Evolutionary conservation across 2,797 vertebrate species (phyloP).

Genomic region (Halcyon smyrnensis): DNA sequence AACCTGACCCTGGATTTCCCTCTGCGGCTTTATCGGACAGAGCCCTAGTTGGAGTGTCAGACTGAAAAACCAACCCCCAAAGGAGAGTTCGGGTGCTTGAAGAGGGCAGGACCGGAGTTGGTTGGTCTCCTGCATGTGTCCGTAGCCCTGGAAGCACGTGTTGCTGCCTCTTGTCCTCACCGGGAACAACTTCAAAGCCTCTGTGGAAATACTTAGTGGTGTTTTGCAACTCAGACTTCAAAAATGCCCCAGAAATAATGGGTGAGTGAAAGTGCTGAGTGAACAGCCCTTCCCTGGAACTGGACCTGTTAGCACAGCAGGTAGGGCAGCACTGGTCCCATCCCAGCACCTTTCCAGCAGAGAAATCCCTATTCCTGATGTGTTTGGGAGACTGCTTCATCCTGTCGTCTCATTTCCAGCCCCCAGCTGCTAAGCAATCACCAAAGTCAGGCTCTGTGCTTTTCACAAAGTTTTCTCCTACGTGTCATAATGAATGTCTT

Average conservation of each 20-base stretch:
- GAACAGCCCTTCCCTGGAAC: not conserved
- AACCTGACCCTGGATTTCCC: not conserved
- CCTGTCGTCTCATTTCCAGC: too few relatives aligned
- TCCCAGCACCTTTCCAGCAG: not conserved
- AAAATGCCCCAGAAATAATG: not conserved
- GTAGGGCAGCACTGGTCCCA: accelerated
- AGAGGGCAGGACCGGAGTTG: not conserved
- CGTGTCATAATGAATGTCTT: not conserved
- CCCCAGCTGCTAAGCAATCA: not conserved
- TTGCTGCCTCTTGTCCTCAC: not conserved
- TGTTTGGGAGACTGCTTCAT: not conserved
- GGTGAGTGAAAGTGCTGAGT: not conserved
- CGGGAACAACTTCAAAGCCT: not conserved
- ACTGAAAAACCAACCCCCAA: not conserved
- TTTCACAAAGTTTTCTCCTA: not conserved
- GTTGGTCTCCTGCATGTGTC: not conserved
- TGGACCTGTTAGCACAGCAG: not conserved
- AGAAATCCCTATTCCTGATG: not conserved
- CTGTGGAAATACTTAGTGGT: not conserved
- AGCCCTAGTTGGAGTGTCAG: not conserved
- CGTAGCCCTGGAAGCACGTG: not conserved
- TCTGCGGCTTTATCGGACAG: not conserved
- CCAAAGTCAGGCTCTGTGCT: not conserved
- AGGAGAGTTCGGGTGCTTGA: not conserved
- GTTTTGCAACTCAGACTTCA: not conserved